phyloP scores from a whole-genome alignment of 2,888 invertebrate genomes.

The Trichopoda pennipes region DNA sequence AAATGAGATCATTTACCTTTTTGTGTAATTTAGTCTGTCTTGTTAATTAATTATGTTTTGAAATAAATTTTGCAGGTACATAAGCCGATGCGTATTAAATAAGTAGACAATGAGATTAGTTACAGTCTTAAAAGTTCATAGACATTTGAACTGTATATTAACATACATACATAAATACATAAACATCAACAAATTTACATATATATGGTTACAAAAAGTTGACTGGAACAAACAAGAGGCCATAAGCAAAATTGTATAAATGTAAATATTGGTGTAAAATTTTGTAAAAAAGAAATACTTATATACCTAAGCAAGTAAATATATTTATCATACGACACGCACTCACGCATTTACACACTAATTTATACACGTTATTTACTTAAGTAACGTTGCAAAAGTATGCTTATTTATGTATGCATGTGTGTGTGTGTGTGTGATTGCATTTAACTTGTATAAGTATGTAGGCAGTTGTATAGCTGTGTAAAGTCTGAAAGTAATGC shows the following conservation, averaged over 20 bases:
- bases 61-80: constrained; percentile 8
- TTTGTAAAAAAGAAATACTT: constrained; percentile 9
- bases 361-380: constrained; percentile 28
- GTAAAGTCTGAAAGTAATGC: constrained; percentile 35
- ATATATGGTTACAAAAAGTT: neutral
- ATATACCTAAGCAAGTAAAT: constrained; percentile 28
- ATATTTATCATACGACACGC: constrained; percentile 17
- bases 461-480: no score
- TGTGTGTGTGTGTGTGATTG: neutral
- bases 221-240: neutral
- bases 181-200: neutral
- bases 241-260: neutral
- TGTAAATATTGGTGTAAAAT: constrained; percentile 25
- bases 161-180: constrained; percentile 5
- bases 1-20: no score
- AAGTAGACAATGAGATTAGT: constrained; percentile 59
- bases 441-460: neutral
- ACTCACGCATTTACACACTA: constrained; percentile 23
- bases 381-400: neutral
- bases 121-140: constrained; percentile 56
- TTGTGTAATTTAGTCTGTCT: no score
- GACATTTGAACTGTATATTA: constrained; percentile 55
- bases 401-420: no score
- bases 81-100: constrained; percentile 43
- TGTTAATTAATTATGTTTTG: constrained; percentile 14